Evolutionary conservation across 2,113 vertebrate genomes (phyloP).

Genomic region (Caretta caretta): DNA sequence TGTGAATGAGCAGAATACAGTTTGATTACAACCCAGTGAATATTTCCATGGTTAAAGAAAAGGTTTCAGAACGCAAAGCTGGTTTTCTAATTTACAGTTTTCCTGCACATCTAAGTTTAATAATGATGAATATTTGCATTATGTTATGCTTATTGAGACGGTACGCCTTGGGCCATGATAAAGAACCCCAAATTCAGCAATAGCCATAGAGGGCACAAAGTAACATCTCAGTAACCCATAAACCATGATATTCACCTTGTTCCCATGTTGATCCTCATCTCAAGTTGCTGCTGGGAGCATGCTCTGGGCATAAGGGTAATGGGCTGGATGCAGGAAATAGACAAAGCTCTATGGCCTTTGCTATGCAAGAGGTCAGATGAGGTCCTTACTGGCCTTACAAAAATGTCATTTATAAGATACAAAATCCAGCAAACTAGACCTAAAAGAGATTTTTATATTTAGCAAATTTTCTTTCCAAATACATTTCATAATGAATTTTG

Average conservation of each 20-base stretch:
- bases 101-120: background rate
- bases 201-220: background rate
- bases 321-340: background rate
- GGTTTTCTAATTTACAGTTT: background rate
- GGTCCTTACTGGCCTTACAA: background rate
- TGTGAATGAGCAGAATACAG: background rate
- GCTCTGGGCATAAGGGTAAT: background rate
- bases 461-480: conserved; percentile 14
- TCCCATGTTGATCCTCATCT: background rate
- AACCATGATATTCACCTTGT: background rate
- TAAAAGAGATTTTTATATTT: background rate
- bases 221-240: background rate
- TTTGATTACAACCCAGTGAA: background rate
- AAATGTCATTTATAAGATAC: background rate
- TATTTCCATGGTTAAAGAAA: conserved; percentile 14
- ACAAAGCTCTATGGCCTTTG: background rate
- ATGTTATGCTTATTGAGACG: background rate
- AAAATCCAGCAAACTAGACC: background rate
- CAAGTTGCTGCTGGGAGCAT: background rate
- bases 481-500: background rate
- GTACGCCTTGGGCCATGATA: background rate
- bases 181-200: background rate
- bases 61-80: conserved; percentile 1
- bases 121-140: conserved; percentile 6
- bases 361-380: background rate